Conservation (phyloP, 1,140 invertebrate genomes). For the Hirudo medicinalis region DNA sequence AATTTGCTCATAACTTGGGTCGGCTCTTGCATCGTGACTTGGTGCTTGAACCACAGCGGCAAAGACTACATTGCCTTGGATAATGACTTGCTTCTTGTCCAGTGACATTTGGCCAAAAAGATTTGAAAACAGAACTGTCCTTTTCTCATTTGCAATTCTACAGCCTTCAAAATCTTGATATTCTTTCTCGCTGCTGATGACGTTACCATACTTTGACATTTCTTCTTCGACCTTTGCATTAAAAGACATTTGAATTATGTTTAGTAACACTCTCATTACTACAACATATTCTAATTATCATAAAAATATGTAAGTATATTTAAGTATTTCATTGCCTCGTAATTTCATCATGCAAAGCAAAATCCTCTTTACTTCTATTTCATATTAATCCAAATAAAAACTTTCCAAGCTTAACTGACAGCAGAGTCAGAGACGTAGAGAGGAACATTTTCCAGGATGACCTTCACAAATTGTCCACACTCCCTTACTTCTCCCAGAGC, state of each 20-base stretch:
- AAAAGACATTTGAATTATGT: neutral
- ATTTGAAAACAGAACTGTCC: neutral
- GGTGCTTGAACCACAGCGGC: neutral
- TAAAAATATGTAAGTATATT: too few relatives aligned
- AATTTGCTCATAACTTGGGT: neutral
- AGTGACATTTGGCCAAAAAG: neutral
- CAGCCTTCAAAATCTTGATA: slow-evolving; percentile 3
- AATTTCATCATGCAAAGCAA: too few relatives aligned
- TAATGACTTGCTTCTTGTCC: neutral
- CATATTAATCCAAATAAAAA: neutral
- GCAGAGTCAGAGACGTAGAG: neutral
- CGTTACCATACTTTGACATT: slow-evolving; percentile 1
- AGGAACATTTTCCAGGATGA: neutral
- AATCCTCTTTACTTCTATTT: too few relatives aligned
- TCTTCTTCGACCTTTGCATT: slow-evolving; percentile 2
- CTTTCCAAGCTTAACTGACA: neutral
- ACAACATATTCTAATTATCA: too few relatives aligned
- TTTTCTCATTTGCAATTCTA: slow-evolving; percentile 10
- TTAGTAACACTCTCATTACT: too few relatives aligned
- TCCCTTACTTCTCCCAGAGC: neutral
- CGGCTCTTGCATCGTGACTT: neutral
- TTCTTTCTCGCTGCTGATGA: slow-evolving; percentile 2
- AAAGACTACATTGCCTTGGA: neutral
- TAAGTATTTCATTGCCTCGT: too few relatives aligned
- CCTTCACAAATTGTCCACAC: slow-evolving; percentile 6